These are phyloP conservation scores for Rhinogobius similis DNA, from an alignment of 2,113 vertebrate species.

Conservation along the genomic window DNA sequence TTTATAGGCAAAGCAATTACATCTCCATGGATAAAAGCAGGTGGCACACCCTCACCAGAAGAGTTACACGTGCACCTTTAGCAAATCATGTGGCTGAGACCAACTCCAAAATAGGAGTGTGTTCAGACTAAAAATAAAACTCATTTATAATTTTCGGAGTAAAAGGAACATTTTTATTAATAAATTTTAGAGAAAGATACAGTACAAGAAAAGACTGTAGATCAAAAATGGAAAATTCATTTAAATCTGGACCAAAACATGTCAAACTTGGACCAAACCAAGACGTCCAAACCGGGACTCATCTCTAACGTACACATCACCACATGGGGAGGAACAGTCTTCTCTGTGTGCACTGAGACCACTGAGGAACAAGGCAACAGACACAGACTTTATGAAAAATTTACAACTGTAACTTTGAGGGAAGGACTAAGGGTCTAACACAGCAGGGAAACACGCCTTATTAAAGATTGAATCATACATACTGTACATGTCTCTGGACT, in stretches of 20 bases:
- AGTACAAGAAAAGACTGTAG: background rate
- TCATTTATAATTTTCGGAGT: background rate
- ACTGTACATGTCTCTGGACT: slow-evolving; percentile 41
- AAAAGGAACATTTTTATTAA: background rate
- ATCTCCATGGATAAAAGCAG: no score
- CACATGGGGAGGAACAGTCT: background rate
- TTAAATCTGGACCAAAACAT: background rate
- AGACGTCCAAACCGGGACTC: background rate
- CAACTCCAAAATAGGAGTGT: no score
- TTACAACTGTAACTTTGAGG: slow-evolving; percentile 55
- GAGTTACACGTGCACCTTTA: no score
- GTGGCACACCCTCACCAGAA: no score
- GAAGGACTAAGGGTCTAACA: slow-evolving; percentile 48
- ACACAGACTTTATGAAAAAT: slow-evolving; percentile 66
- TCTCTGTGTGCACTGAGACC: slow-evolving; percentile 49
- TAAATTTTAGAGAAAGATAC: background rate
- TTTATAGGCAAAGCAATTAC: no score
- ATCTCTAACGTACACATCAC: background rate
- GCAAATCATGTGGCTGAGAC: no score
- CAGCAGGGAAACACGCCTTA: slow-evolving; percentile 54
- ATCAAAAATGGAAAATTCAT: background rate
- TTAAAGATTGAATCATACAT: slow-evolving; percentile 67
- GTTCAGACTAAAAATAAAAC: no score
- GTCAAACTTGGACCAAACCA: background rate
- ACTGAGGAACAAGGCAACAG: slow-evolving; percentile 55